Base-by-base conservation (phyloP, 2,888 invertebrate genomes). In the Drosophila imparisetae region DNA sequence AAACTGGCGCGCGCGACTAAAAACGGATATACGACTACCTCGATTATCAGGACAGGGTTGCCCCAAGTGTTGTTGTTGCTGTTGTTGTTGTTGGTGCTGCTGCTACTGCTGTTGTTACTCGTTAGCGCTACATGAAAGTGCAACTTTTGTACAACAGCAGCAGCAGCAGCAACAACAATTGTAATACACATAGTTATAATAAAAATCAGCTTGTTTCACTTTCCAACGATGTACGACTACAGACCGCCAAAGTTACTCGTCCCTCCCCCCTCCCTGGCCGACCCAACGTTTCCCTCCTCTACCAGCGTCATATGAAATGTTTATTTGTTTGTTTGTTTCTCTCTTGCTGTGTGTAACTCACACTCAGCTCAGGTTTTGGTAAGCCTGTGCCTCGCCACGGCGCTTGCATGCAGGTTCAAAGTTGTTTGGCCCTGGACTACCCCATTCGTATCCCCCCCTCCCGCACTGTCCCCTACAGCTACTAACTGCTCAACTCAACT, bases 101-200 rank as follows among this genome's bases (percentile, higher is more conserved):
- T 45, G 13, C 30, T 72, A 70, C 29, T 70, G 74, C 52, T 78
- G 54, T 36, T 76, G 76, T 69, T 67, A 68, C 86, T 80, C 77
- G 88, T 87, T 87, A 82, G 70, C 74, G 62, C 79, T 77, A 86
- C 87, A 81, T 87, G 81, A 89, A 89, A 89, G 87, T 86, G 81
- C 84, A 85, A 89, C 87, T 89, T 86, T 89, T 79, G 72, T 73
- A 79, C 68, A 86, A 74, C 67, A 84, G 63, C 53, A 70, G 57
- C 60, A 84, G 60, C 54, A 62, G 57, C 53, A 72, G 36, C 59
- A 78, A 66, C 69, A 85, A 75, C 77, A 86, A 80, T 86, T 75
- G 66, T 71, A 65, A 72, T 81, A 83, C 84, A 78, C 69, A 81
- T 65, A 79, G 77, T 81, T 80, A 84, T 81, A 80, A 87, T 81